These are phyloP conservation scores for Lonchura striata DNA, from an alignment of 2,113 vertebrate species.

Conservation along the genomic window DNA sequence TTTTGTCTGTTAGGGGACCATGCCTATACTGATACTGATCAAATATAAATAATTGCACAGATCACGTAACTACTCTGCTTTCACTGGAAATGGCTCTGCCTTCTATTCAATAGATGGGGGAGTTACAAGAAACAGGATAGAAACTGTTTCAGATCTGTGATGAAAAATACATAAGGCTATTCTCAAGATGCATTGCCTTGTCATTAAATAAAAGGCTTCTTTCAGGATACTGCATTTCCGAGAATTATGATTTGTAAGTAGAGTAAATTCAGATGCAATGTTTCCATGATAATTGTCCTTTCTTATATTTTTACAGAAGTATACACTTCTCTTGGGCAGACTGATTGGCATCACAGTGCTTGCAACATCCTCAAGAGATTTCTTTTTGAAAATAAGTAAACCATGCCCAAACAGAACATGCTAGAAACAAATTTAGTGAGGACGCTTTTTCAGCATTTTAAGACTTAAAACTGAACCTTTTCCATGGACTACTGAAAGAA, in stretches of 20 bases:
- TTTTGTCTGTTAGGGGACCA: neutral
- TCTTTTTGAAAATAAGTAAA: neutral
- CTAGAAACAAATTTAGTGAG: neutral
- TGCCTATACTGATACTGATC: neutral
- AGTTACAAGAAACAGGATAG: neutral
- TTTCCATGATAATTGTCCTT: neutral
- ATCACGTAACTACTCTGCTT: neutral
- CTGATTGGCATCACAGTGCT: neutral
- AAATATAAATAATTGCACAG: neutral
- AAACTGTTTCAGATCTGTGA: neutral
- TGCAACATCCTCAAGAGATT: neutral
- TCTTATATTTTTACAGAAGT: neutral
- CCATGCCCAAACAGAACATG: neutral
- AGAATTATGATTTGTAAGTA: neutral
- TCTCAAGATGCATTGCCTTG: neutral
- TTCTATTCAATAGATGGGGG: neutral
- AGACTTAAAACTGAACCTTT: neutral
- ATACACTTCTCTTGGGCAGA: neutral
- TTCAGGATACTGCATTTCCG: neutral
- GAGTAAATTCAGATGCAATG: slow-evolving; percentile 5
- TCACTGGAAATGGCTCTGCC: neutral
- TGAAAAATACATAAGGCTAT: slow-evolving; percentile 16
- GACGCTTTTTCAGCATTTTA: neutral
- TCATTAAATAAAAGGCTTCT: slow-evolving; percentile 17
- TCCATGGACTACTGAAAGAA: neutral